Conservation (phyloP, 2,797 vertebrate genomes). For the Acestrorhynchus altus region DNA sequence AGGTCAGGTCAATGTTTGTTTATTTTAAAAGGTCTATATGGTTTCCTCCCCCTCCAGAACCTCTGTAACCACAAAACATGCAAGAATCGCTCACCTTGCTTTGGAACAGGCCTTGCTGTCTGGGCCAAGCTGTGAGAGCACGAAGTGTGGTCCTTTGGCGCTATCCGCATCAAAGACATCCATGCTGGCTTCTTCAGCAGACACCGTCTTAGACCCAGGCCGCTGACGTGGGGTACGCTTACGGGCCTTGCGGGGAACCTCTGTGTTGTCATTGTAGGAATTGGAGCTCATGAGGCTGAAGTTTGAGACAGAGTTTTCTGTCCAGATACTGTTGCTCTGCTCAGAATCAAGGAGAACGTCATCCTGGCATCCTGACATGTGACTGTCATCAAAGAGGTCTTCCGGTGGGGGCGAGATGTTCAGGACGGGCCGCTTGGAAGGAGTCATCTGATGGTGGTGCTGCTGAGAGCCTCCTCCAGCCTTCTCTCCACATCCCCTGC, state of each 20-base stretch:
- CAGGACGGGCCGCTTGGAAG: conserved; percentile 92
- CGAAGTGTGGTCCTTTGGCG: conserved; percentile 99
- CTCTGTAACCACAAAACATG: not conserved
- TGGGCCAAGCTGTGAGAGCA: conserved; percentile 94
- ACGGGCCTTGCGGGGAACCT: conserved; percentile 97
- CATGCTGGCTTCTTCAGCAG: conserved; percentile 89
- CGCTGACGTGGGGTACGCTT: conserved; percentile 97
- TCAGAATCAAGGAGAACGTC: conserved; percentile 91
- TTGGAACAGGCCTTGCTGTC: conserved; percentile 94
- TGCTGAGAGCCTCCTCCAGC: conserved; percentile 69
- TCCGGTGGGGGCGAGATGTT: conserved; percentile 98
- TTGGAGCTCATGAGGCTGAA: conserved; percentile 94
- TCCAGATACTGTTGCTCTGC: conserved; percentile 98
- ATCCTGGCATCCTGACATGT: conserved; percentile 93
- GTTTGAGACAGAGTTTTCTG: conserved; percentile 97
- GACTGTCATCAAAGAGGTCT: conserved; percentile 96
- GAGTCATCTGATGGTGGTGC: conserved; percentile 88
- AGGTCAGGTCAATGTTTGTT: not conserved
- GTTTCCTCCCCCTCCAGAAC: not conserved
- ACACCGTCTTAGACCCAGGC: conserved; percentile 89
- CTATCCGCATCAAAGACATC: conserved; percentile 99
- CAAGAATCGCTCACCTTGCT: conserved; percentile 79
- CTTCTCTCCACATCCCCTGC: conserved; percentile 60
- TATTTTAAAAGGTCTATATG: not conserved
- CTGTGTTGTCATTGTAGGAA: conserved; percentile 99